These are phyloP conservation scores for Dendrolimus pini DNA, from an alignment of 2,888 invertebrate genomes.

Conservation along the genomic window DNA sequence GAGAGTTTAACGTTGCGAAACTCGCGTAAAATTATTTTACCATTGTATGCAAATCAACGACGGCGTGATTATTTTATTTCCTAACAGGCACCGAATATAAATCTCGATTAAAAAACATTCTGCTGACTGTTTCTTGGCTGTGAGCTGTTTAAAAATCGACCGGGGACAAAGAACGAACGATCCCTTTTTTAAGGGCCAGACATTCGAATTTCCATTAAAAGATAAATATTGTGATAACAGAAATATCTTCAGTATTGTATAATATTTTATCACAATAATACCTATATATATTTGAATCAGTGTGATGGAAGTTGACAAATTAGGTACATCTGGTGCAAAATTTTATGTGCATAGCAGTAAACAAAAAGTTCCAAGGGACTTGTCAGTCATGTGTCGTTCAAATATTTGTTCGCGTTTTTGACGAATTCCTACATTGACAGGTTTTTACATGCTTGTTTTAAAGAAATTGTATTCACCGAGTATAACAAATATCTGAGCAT, in stretches of 20 bases:
- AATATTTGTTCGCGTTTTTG: slow-evolving; percentile 47
- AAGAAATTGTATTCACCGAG: slow-evolving; percentile 7
- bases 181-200: slow-evolving; percentile 11
- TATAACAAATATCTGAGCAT: too few species aligned
- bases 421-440: slow-evolving; percentile 44
- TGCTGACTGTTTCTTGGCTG: background rate
- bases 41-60: slow-evolving; percentile 75
- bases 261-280: too few species aligned
- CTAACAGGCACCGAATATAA: slow-evolving; percentile 70
- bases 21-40: slow-evolving; percentile 78
- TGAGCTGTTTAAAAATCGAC: background rate
- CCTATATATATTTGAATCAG: too few species aligned
- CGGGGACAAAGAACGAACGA: slow-evolving; percentile 4
- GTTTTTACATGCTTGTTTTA: slow-evolving; percentile 22
- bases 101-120: slow-evolving; percentile 56
- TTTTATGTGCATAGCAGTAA: slow-evolving; percentile 20
- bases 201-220: too few species aligned
- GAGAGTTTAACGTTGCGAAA: slow-evolving; percentile 74
- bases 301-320: too few species aligned
- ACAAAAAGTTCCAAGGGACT: slow-evolving; percentile 44
- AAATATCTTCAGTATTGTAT: too few species aligned
- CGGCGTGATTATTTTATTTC: slow-evolving; percentile 76
- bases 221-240: too few species aligned
- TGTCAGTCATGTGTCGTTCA: slow-evolving; percentile 41
- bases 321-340: background rate